Evolutionary conservation across 2,113 vertebrate genomes (phyloP).

Genomic region (Vimba vimba): DNA sequence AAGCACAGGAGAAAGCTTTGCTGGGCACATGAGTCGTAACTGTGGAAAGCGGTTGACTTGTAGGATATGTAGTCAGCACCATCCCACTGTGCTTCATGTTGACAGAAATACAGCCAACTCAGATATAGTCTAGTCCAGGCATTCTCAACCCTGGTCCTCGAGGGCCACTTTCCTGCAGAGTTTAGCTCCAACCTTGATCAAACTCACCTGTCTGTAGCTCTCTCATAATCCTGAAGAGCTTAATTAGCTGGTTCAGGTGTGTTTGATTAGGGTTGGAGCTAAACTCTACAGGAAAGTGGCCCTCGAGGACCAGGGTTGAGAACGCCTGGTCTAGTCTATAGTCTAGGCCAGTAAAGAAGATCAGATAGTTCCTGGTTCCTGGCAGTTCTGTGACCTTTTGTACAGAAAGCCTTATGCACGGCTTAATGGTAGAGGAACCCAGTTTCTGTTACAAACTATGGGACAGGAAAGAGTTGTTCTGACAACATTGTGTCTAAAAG

Average conservation of each 20-base stretch:
- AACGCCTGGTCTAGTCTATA: no score
- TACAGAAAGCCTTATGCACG: background rate
- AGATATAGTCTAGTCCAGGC: background rate
- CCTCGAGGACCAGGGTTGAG: no score
- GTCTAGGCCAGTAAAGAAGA: background rate
- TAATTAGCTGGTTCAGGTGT: no score
- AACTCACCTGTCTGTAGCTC: no score
- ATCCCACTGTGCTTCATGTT: background rate
- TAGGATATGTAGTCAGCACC: background rate
- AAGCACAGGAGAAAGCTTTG: background rate
- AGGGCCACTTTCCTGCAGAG: no score
- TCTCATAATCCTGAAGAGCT: no score
- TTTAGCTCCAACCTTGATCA: no score
- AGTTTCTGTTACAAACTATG: background rate
- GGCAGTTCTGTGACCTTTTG: background rate
- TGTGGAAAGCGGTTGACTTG: slow-evolving; percentile 18
- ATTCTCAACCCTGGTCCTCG: no score
- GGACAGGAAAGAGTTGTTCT: background rate
- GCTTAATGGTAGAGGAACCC: background rate
- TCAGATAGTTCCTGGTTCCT: background rate
- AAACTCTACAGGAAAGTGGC: no score
- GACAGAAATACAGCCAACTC: background rate
- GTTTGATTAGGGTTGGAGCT: no score
- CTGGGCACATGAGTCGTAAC: slow-evolving; percentile 8
- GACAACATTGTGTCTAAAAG: background rate